Evolutionary conservation across 2,888 invertebrate species (phyloP), one percentile per base, ranked within the genome.

Genomic region (Drosophila mayaguana): DNA sequence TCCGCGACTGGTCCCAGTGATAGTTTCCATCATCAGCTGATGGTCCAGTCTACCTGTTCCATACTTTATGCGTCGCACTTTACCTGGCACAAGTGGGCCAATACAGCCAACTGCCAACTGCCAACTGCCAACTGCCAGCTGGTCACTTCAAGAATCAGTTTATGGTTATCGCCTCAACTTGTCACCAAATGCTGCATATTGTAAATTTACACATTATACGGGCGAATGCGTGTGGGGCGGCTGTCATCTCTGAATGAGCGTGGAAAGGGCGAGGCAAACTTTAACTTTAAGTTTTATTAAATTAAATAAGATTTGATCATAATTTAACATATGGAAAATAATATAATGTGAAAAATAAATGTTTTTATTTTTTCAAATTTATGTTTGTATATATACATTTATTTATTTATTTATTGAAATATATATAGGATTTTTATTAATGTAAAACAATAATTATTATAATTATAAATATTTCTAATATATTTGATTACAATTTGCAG

Each of bases 21-120:
- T 67, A 56, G 54, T 75, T 70, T 71, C 42, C 43, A 75, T 65
- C 65, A 42, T 40, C 28, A 25, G 38, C 25, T 65, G 75, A 75
- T 71, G 60, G 63, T 40, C 66, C 71, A 60, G 28, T 53, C 56
- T n/a, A 32, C 48, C 28, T 12, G 42, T 43, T 14, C 8, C 16
- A 28, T 9, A 12, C 40, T 48, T 32, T 40, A 57, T 46, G 32
- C 62, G 53, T 42, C 28, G 53, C 36, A 8, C 53, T 38, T 25
- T 42, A 16, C 40, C 32, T 0, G 12, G 34, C 11, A 3, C 14
- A 46, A 62, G 45, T 75, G 54, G 55, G 55, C 43, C 59, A 59
- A 60, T 11, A 28, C 48, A 38, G 48, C 42, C 40, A 55, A 28
- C 22, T 18, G 28, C 32, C 32, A 32, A 32, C 32, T 2, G 32